phyloP scores from a whole-genome alignment of 2,113 vertebrate genomes.

The Chloroceryle aenea region DNA sequence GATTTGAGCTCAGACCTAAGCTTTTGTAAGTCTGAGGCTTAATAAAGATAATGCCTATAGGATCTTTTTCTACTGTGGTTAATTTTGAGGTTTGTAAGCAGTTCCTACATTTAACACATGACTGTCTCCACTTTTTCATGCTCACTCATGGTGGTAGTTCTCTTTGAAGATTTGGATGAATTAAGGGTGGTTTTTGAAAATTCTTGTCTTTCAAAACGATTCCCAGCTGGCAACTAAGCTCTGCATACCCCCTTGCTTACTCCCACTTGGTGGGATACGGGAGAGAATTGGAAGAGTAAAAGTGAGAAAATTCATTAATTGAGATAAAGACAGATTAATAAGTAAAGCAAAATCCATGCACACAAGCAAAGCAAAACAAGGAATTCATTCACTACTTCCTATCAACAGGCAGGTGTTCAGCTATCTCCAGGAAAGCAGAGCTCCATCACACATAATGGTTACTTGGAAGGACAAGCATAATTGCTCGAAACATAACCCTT shows the following conservation, averaged over 20 bases:
- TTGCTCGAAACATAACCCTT: neutral
- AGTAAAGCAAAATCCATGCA: neutral
- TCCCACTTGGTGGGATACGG: neutral
- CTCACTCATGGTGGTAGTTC: neutral
- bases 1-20: neutral
- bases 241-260: no score
- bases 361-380: neutral
- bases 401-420: neutral
- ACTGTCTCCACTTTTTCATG: neutral
- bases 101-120: neutral
- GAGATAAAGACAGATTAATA: neutral
- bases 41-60: neutral
- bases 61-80: neutral
- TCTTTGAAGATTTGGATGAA: neutral
- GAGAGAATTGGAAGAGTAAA: neutral
- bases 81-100: neutral
- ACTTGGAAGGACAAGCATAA: neutral
- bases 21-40: neutral
- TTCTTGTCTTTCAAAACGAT: neutral
- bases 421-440: neutral
- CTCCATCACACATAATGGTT: neutral
- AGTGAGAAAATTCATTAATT: neutral
- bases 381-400: neutral
- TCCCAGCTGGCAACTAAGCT: neutral
- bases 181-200: neutral